Conservation (phyloP, 1,140 invertebrate genomes). For the Drosophila auraria region DNA sequence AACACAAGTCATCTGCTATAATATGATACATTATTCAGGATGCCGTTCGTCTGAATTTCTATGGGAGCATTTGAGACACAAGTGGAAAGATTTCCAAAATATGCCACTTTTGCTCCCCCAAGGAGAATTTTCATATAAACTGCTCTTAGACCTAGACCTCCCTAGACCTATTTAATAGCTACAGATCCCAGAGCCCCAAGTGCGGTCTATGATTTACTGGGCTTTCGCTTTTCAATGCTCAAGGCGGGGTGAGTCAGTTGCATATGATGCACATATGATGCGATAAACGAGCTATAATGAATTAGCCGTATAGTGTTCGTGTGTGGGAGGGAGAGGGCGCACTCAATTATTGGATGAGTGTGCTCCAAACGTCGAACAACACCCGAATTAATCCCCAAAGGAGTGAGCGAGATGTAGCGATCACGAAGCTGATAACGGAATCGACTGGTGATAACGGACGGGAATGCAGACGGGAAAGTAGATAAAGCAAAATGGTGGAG, state of each 20-base stretch:
- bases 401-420: constrained; percentile 21
- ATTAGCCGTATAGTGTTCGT: constrained; percentile 48
- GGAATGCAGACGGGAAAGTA: constrained; percentile 38
- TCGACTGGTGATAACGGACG: constrained; percentile 58
- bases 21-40: constrained; percentile 53
- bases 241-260: constrained; percentile 60
- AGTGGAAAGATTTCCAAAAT: not conserved
- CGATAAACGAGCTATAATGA: constrained; percentile 74
- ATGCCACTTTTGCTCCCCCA: constrained; percentile 22
- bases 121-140: not conserved
- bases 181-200: not conserved
- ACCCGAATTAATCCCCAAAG: constrained; percentile 44
- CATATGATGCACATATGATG: constrained; percentile 62
- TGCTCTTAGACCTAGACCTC: not conserved
- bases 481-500: constrained; percentile 62
- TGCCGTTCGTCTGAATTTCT: constrained; percentile 35
- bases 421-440: constrained; percentile 56
- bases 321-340: constrained; percentile 20
- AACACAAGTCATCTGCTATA: constrained; percentile 63
- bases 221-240: not conserved
- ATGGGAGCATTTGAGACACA: constrained; percentile 41
- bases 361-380: constrained; percentile 47
- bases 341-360: constrained; percentile 44
- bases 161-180: not conserved
- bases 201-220: not conserved